Percentiles rank a stretch among this genome's conserved stretches.
Evolutionary conservation across 2,797 vertebrate species (phyloP).

Genomic region (Cercopithecus diana): DNA sequence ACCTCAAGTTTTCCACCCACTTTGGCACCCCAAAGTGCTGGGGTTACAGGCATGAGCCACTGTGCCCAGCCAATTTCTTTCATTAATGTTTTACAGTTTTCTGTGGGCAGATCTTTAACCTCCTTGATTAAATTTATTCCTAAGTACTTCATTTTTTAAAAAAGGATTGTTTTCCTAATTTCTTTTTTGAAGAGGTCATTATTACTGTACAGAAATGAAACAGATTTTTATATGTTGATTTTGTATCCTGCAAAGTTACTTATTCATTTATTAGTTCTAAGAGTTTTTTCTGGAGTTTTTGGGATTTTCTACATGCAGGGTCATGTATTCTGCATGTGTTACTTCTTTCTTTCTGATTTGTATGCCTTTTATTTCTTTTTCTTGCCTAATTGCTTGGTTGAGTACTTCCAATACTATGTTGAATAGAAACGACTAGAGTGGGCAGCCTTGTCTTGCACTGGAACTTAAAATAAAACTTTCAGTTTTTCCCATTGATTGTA

Average conservation of each 20-base stretch:
- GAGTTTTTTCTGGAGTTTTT: not conserved
- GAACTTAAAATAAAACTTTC: not conserved
- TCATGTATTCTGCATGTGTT: not conserved
- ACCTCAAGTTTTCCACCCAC: no score
- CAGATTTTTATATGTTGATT: not conserved
- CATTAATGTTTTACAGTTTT: not conserved
- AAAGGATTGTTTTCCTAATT: not conserved
- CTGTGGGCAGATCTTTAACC: not conserved
- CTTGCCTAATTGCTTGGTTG: not conserved
- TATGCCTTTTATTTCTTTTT: not conserved
- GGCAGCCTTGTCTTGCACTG: not conserved
- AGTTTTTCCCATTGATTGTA: not conserved
- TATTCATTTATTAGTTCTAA: not conserved
- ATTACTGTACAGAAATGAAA: not conserved
- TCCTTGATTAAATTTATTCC: not conserved
- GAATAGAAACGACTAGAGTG: not conserved
- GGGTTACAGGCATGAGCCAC: no score
- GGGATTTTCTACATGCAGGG: not conserved
- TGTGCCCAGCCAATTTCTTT: not conserved
- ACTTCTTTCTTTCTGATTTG: not conserved
- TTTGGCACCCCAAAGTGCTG: no score
- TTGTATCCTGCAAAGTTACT: not conserved
- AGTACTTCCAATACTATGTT: not conserved
- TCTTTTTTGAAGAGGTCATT: not conserved
- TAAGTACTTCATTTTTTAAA: not conserved